Evolutionary conservation across 1,140 invertebrate genomes (phyloP), one percentile per base, ranked within the genome.

Genomic region (Pomacea maculata): DNA sequence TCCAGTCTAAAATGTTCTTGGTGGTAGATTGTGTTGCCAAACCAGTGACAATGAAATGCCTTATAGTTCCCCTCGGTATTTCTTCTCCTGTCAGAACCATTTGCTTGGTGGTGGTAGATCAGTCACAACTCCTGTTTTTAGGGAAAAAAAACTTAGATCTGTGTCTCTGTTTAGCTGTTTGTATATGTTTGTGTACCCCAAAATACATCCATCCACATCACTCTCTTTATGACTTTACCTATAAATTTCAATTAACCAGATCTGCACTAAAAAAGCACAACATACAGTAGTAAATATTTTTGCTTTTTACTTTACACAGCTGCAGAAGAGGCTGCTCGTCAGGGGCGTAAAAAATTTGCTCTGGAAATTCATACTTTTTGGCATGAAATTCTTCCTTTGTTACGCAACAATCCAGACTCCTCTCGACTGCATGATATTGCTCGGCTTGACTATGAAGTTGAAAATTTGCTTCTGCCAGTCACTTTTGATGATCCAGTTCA

Each of bases 381-480:
- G 91, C 85, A 81, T 71, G 90, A 91, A 73, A 67, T 90, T 14
- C 78, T 88, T 1, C 78, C 82, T n/a, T 70, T 91, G 9, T 73
- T 91, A 14, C 87, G 88, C 63, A 87, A 83, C 75, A 85, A 87
- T 70, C 78, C 88, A 54, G 83, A 88, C 71, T 79, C 80, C 10
- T 89, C 87, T 25, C 83, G 82, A 54, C 85, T 91, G 2, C 90
- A 90, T 83, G 87, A 92, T 81, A 83, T 91, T 55, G 88, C 89
- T 17, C 80, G 85, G 12, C 82, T 88, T 21, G 89, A 91, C 75
- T 90, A 90, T 80, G 88, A 87, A 80, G 87, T 92, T 11, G 88
- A 88, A 70, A 78, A 73, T 21, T 77, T 87, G 5, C 82, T 90
- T 34, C 81, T 90, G 1, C 90, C 89, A 17, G 74, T 85, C 80